Conservation (phyloP, 37 sponge, comb jelly and placozoan genomes). For the Mnemiopsis leidyi region DNA sequence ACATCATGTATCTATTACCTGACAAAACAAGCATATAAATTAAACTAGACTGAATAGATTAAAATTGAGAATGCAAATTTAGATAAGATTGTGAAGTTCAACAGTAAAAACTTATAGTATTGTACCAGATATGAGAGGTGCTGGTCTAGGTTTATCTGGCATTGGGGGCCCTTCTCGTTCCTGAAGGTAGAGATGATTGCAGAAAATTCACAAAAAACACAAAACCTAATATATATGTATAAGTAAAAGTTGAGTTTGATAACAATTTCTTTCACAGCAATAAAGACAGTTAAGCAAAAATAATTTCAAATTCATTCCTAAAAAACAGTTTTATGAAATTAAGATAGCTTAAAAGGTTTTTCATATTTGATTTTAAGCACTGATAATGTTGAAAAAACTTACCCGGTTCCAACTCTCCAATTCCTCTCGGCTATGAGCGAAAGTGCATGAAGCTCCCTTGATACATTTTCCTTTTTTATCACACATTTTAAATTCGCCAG, state of each 20-base stretch:
- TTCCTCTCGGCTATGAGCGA: slow-evolving; percentile 83
- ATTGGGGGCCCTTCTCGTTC: slow-evolving; percentile 61
- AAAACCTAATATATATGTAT: too few relatives aligned
- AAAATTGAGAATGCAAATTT: too few relatives aligned
- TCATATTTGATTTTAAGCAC: too few relatives aligned
- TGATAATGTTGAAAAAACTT: background rate
- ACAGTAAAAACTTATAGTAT: too few relatives aligned
- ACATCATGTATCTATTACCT: slow-evolving; percentile 75
- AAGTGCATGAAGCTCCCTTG: slow-evolving; percentile 79
- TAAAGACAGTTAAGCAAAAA: background rate
- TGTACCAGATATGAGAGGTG: slow-evolving; percentile 55
- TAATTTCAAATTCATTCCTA: background rate
- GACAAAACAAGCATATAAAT: too few relatives aligned
- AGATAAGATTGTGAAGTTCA: too few relatives aligned
- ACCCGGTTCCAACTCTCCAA: slow-evolving; percentile 76
- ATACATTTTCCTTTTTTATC: slow-evolving; percentile 71
- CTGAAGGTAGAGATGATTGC: too few relatives aligned
- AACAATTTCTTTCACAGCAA: too few relatives aligned
- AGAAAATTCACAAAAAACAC: too few relatives aligned
- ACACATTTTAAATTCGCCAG: slow-evolving; percentile 68
- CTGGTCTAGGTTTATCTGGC: slow-evolving; percentile 51
- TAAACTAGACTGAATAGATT: too few relatives aligned
- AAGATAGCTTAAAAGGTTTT: too few relatives aligned
- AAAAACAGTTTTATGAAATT: background rate
- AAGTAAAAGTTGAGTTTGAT: too few relatives aligned